Evolutionary conservation across 2,113 vertebrate genomes (phyloP), one percentile per base, ranked within the genome.

Genomic region (Charina bottae): DNA sequence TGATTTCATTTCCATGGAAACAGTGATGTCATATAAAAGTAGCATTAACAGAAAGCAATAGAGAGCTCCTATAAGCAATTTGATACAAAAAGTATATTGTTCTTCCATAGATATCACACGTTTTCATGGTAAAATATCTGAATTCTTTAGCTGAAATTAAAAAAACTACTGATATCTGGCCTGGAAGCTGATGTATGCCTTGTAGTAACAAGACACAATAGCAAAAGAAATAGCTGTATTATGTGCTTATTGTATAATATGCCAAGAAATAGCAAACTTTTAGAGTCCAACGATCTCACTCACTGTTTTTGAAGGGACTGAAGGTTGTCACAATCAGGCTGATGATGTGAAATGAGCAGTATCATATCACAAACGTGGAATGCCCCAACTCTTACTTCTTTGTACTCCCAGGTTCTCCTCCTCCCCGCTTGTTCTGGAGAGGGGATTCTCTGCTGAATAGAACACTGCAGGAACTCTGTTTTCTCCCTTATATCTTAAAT

Each of bases 1-100:
- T 58, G 42, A 85, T 15, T 93, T 93, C 58, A 91, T 90, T 78
- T 92, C 56, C 88, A 90, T 85, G 88, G 90, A 55, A 88, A 92
- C 58, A 54, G 26, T 85, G 88, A 90, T 90, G 78, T 92, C 85
- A 90, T 64, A 91, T 64, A 49, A 58, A 83, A 90, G 86, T 60
- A 89, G 62, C 62, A 91, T 54, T 84, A 90, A 59, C 12, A 93
- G 90, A 86, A 89, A 91, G 60, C 62, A 68, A 64, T 24, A 86
- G 21, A 85, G 4, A 46, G 12, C 55, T 90, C 84, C n/a, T 87
- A 55, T 87, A 90, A 88, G 33, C 56, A 62, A 64, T 83, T 84
- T 93, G 58, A 88, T 93, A 72, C 24, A 62, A 64, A 46, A n/a
- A n/a, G 46, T 55, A 42, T 42, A 62, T 88, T n/a, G 46, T 88